phyloP scores from a whole-genome alignment of 2,113 vertebrate genomes.

The Cathartes aura region DNA sequence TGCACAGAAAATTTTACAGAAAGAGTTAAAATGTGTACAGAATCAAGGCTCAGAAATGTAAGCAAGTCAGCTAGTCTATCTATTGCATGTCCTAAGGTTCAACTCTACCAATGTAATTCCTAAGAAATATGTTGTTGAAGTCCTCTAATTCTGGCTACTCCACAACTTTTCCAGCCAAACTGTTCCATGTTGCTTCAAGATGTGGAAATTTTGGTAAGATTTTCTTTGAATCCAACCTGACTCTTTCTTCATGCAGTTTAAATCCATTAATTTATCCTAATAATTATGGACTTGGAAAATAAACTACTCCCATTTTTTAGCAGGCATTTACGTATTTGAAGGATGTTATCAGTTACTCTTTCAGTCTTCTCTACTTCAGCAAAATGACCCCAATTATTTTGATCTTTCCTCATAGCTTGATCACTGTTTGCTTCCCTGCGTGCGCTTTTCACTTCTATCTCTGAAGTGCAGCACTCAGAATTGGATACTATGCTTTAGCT shows the following conservation, averaged over 20 bases:
- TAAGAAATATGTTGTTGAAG: neutral
- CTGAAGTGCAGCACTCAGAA: neutral
- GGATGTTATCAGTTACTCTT: neutral
- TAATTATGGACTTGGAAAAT: neutral
- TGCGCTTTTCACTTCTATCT: neutral
- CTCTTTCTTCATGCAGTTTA: neutral
- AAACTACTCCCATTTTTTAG: neutral
- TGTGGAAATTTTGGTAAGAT: neutral
- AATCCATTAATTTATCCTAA: neutral
- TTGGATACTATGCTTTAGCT: neutral
- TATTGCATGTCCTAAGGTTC: fast-evolving
- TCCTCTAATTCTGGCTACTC: neutral
- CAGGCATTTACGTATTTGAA: fast-evolving
- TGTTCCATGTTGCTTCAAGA: fast-evolving
- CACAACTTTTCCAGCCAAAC: neutral
- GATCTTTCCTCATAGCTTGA: neutral
- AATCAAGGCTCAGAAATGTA: neutral
- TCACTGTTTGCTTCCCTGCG: neutral
- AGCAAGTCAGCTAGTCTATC: neutral
- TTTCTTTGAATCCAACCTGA: neutral
- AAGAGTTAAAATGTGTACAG: neutral
- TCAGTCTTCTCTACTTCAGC: neutral
- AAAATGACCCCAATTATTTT: neutral
- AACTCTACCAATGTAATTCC: neutral
- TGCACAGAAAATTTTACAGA: neutral